phyloP scores from a whole-genome alignment of 2,797 vertebrate genomes.

The Tolypeutes matacus region DNA sequence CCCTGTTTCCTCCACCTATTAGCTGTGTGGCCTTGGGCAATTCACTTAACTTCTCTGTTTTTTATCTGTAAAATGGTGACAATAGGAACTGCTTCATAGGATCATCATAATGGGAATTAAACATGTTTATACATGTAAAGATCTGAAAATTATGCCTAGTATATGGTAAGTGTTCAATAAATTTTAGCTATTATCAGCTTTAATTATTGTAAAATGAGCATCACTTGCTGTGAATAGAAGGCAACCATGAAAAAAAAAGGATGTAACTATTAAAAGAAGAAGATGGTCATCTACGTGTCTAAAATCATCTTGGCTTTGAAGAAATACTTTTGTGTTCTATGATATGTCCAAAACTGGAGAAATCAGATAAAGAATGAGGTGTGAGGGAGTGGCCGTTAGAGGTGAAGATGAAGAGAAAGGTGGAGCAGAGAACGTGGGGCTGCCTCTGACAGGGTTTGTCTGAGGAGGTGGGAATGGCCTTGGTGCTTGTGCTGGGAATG shows the following conservation, averaged over 20 bases:
- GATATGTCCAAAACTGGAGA: neutral
- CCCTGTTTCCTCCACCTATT: neutral
- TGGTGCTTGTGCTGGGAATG: neutral
- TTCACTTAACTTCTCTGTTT: slow-evolving; percentile 6
- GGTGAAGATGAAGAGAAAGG: too few species aligned
- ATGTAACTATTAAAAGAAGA: neutral
- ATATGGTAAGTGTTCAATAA: neutral
- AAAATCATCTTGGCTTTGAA: neutral
- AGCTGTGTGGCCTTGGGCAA: neutral
- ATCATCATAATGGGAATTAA: neutral
- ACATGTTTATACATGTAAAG: neutral
- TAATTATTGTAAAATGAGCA: neutral
- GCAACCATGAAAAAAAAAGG: neutral
- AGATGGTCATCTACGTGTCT: neutral
- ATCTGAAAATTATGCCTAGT: neutral
- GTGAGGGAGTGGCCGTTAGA: neutral
- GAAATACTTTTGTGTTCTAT: neutral
- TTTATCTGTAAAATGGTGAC: neutral
- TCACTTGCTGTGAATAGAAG: neutral
- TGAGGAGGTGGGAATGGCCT: neutral
- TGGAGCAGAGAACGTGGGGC: neutral
- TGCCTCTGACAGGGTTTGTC: neutral
- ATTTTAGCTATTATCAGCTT: slow-evolving; percentile 23
- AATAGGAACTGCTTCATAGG: neutral
- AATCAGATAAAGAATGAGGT: neutral